Evolutionary conservation across 2,888 invertebrate genomes (phyloP), one percentile per base, ranked within the genome.

Genomic region (Iphiclides podalirius): DNA sequence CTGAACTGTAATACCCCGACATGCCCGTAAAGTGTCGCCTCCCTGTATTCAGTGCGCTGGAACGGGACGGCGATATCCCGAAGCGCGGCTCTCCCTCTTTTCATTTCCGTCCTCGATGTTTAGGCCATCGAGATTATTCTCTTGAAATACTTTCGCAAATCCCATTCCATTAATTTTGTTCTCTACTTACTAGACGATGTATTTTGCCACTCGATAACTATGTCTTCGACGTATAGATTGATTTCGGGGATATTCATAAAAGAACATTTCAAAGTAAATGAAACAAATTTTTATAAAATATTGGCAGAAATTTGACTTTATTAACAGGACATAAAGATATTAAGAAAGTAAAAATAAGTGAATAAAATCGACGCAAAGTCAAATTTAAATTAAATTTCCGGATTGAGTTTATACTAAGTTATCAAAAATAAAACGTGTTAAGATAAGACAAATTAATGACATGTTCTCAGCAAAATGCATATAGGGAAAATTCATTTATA

Each of bases 91-190:
- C 36, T 56, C 53, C 33, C 50, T 51, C 44, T 45, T 52, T 51
- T 56, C 52, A 54, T 55, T 60, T 60, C 55, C 58, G 47, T 47
- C 35, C 31, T 34, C 44, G 44, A 28, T 35, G 39, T 42, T 46
- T 39, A 34, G 39, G 33, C 42, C 16, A 46, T 43, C 52, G 50
- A 14, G 50, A 44, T 44, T 44, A 50, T 50, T 44, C 39, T 40
- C 44, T 40, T 50, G 50, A 40, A 50, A 50, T 50, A 44, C 50
- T 35, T 44, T 45, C 39, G 31, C 44, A 45, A 40, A 50, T 50
- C 50, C 31, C 39, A 40, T 49, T 40, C 43, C 28, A 35, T 44
- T 40, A 34, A 44, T 39, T 50, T 39, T 45, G 50, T 45, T 45
- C 34, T 28, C 35, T n/a, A 36, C 28, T 28, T 28, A 14, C 53